phyloP scores from a whole-genome alignment of 2,113 vertebrate genomes.

The Bujurquina vittata region DNA sequence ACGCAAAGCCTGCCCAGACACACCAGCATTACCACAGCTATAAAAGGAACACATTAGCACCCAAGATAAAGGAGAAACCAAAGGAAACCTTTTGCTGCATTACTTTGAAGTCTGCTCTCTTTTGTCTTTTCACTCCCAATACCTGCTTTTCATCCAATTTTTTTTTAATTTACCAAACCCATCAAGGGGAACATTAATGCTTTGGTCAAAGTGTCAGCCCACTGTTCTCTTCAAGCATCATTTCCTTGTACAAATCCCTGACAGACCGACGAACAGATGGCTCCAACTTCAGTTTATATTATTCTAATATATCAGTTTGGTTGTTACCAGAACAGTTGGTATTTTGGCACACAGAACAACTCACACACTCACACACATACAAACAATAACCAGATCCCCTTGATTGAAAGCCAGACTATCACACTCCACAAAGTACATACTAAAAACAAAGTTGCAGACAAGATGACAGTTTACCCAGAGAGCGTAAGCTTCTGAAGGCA shows the following conservation, averaged over 20 bases:
- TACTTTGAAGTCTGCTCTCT: constrained; percentile 24
- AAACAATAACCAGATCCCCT: constrained; percentile 48
- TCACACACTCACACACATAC: background rate
- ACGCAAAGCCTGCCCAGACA: constrained; percentile 20
- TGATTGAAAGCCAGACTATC: constrained; percentile 43
- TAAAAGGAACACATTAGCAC: constrained; percentile 28
- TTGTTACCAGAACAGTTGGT: constrained; percentile 48
- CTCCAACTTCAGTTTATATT: constrained; percentile 30
- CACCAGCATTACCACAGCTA: constrained; percentile 16
- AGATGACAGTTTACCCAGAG: constrained; percentile 49
- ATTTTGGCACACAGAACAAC: constrained; percentile 24
- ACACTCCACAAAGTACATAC: constrained; percentile 41
- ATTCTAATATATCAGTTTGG: constrained; percentile 53
- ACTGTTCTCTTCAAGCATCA: constrained; percentile 6
- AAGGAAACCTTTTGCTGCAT: constrained; percentile 34
- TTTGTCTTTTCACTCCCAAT: background rate
- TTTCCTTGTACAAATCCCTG: background rate
- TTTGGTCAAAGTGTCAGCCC: background rate
- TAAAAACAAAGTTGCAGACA: constrained; percentile 58
- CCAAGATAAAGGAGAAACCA: constrained; percentile 27
- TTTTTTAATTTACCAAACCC: background rate
- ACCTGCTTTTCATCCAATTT: constrained; percentile 12
- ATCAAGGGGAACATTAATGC: constrained; percentile 11
- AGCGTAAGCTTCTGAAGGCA: constrained; percentile 38
- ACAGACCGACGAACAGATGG: constrained; percentile 49